Evolutionary conservation across 2,888 invertebrate species (phyloP).

Genomic region (Drosophila cognata): DNA sequence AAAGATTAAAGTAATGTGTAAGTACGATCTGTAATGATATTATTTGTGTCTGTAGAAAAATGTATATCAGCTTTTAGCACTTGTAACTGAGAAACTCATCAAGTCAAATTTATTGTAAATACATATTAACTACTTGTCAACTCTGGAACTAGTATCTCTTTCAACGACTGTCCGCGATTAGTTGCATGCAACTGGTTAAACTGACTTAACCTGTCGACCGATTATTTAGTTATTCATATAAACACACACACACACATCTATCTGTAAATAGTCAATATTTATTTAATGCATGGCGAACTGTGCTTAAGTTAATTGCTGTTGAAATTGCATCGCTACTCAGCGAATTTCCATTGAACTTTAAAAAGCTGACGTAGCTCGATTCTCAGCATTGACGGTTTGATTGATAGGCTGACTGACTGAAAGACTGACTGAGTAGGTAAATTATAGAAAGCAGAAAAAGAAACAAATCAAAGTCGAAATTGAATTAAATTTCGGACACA

Average conservation of each 20-base stretch:
- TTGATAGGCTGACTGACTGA: constrained; percentile 26
- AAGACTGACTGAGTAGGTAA: constrained; percentile 10
- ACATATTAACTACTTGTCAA: constrained; percentile 10
- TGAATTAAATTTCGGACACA: constrained; percentile 62
- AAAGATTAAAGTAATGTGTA: constrained; percentile 25
- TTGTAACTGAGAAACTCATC: constrained; percentile 48
- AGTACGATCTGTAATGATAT: constrained; percentile 23
- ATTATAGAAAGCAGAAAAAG: constrained; percentile 39
- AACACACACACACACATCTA: constrained; percentile 2
- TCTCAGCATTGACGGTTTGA: constrained; percentile 12
- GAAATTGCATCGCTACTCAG: constrained; percentile 12
- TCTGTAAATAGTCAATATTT: constrained; percentile 24
- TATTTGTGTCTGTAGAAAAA: constrained; percentile 19
- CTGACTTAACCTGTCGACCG: constrained; percentile 44
- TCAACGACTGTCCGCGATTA: constrained; percentile 52
- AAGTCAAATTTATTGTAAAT: constrained; percentile 52
- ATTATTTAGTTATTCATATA: constrained; percentile 1
- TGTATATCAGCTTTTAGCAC: constrained; percentile 55
- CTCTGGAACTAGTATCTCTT: constrained; percentile 3
- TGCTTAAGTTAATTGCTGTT: constrained; percentile 51
- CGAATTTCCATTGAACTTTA: constrained; percentile 67
- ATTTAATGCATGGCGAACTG: constrained; percentile 30
- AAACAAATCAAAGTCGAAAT: constrained; percentile 37
- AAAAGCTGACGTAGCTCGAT: constrained; percentile 63
- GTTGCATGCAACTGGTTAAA: constrained; percentile 53